Percentiles rank a stretch among this genome's conserved stretches.
Evolutionary conservation across 2,888 invertebrate species (phyloP).

Genomic region (Tinea semifulvella): DNA sequence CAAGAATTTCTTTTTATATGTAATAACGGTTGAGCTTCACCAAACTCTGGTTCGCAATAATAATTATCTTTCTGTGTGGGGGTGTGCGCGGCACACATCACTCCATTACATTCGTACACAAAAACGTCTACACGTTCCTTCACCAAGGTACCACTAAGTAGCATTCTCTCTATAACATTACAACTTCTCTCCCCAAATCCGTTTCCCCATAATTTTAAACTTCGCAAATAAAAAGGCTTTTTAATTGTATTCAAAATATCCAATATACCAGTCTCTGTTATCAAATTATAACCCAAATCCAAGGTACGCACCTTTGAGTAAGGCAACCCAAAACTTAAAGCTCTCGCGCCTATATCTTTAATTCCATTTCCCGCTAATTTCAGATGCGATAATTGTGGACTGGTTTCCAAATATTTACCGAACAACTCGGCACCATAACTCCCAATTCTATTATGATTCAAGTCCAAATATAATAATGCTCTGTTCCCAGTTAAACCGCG

Average conservation of each 20-base stretch:
- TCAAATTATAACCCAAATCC: constrained; percentile 65
- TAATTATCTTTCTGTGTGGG: constrained; percentile 62
- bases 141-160: constrained; percentile 37
- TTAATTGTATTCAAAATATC: constrained; percentile 65
- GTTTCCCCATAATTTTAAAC: constrained; percentile 54
- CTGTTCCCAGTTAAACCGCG: constrained; percentile 58
- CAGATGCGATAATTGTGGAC: constrained; percentile 56
- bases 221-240: constrained; percentile 49
- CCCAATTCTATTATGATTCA: constrained; percentile 68
- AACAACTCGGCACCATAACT: constrained; percentile 66
- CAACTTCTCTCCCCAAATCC: constrained; percentile 46
- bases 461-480: constrained; percentile 64
- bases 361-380: constrained; percentile 67
- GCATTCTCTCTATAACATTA: constrained; percentile 43
- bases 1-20: constrained; percentile 50
- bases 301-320: constrained; percentile 65
- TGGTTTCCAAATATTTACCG: constrained; percentile 56
- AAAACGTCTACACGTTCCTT: constrained; percentile 47
- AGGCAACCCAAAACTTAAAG: constrained; percentile 62
- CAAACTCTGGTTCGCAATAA: constrained; percentile 60
- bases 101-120: constrained; percentile 41
- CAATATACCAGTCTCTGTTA: constrained; percentile 59
- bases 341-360: constrained; percentile 63
- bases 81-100: constrained; percentile 41
- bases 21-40: constrained; percentile 42